Conservation (phyloP, 2,113 vertebrate species). For the Propithecus coquereli region DNA sequence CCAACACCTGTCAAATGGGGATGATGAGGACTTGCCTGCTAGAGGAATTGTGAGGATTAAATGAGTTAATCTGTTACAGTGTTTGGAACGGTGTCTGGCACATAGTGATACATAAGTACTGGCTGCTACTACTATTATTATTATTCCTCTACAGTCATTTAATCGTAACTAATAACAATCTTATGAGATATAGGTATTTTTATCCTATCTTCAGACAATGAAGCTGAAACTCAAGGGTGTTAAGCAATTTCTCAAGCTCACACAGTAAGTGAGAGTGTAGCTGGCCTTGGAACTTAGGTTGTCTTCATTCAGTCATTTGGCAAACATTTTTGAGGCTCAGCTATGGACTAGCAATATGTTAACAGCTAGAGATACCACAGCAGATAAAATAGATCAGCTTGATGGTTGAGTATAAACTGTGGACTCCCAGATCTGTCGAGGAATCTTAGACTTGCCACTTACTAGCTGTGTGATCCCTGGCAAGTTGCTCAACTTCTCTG, state of each 20-base stretch:
- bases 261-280: neutral
- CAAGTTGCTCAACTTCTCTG: neutral
- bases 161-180: neutral
- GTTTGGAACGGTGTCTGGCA: neutral
- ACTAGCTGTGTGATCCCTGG: neutral
- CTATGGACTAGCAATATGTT: neutral
- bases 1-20: neutral
- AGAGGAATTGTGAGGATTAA: neutral
- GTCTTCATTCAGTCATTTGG: neutral
- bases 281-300: neutral
- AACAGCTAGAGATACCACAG: neutral
- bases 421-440: neutral
- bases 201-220: neutral
- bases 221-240: neutral
- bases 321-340: neutral
- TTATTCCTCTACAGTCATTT: neutral
- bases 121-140: neutral
- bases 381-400: neutral
- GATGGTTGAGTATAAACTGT: neutral
- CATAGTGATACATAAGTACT: neutral
- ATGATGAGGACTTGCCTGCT: neutral
- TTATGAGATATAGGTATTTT: neutral
- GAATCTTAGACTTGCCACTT: neutral
- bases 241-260: neutral
- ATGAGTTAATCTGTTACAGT: neutral